A percentile compares a stretch with the other conserved stretches of the same genome.
Evolutionary conservation across 2,797 vertebrate genomes (phyloP).

Genomic region (Peromyscus attwateri): DNA sequence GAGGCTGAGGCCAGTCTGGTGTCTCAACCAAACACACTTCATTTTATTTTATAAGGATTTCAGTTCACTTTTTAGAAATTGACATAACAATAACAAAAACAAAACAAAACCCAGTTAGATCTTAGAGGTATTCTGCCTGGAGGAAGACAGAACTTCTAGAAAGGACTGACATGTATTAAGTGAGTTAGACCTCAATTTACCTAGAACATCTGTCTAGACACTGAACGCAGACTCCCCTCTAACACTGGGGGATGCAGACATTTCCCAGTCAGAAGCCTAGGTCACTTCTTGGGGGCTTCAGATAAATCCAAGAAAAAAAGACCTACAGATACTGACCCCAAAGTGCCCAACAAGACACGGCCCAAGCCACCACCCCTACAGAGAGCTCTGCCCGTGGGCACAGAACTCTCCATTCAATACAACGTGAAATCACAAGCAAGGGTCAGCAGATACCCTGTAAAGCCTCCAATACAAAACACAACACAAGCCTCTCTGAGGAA

Average conservation of each 20-base stretch:
- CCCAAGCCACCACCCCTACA: neutral
- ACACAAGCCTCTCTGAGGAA: neutral
- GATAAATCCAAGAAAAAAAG: neutral
- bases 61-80: neutral
- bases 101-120: neutral
- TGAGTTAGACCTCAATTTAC: neutral
- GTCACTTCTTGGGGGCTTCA: neutral
- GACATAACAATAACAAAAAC: neutral
- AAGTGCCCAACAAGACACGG: neutral
- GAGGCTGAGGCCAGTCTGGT: neutral
- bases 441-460: neutral
- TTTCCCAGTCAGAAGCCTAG: neutral
- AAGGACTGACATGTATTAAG: neutral
- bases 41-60: neutral
- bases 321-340: neutral
- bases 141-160: neutral
- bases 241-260: neutral
- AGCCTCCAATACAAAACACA: neutral
- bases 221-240: neutral
- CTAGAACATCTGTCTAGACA: neutral
- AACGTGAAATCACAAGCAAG: neutral
- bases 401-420: neutral
- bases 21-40: neutral
- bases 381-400: neutral
- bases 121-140: neutral